Evolutionary conservation across 2,113 vertebrate genomes (phyloP).

Genomic region (Corvus cornix): DNA sequence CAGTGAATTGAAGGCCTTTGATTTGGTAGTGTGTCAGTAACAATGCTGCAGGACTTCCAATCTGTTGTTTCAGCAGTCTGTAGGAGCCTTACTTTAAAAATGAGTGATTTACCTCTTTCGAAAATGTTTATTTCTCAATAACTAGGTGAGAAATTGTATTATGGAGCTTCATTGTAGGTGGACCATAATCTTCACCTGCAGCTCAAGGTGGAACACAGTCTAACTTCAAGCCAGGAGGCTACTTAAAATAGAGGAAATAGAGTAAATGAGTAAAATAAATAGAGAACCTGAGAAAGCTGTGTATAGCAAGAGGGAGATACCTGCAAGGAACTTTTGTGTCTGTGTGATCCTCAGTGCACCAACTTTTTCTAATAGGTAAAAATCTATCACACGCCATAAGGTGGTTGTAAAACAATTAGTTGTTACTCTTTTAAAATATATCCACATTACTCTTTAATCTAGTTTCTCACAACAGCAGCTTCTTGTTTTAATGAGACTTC

Average conservation of each 20-base stretch:
- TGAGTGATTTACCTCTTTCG: background rate
- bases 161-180: rapidly evolving
- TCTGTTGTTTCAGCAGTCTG: background rate
- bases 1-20: background rate
- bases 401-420: background rate
- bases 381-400: background rate
- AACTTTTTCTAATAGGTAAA: background rate
- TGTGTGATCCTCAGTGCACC: background rate
- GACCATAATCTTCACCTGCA: background rate
- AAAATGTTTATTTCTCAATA: background rate
- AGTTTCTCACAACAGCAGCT: background rate
- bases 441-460: background rate
- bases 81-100: background rate
- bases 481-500: background rate
- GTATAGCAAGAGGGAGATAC: too few relatives aligned
- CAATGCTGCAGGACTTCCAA: background rate
- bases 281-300: background rate
- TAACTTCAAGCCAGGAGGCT: background rate
- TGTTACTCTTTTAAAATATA: background rate
- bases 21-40: background rate
- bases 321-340: background rate
- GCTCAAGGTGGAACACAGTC: background rate
- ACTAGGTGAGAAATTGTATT: background rate
- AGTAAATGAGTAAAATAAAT: background rate
- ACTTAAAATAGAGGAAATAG: background rate